Base-by-base conservation (phyloP, 2,888 invertebrate species). In the Mythimna lalbum region DNA sequence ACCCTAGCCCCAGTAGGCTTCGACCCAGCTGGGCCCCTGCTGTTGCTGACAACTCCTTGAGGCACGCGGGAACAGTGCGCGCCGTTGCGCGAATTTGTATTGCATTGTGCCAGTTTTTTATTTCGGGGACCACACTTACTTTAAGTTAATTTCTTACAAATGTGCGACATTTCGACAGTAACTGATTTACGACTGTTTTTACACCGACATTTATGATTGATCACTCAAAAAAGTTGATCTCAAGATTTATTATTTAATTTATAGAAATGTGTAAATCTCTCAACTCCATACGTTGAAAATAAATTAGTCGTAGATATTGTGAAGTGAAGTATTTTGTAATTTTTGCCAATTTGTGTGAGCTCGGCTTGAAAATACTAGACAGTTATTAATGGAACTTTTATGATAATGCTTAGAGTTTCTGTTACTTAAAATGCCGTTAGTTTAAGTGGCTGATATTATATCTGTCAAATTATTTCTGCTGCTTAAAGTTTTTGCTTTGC, bases 251-350 rank as follows among this genome's bases (percentile, higher is more conserved):
- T 43, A 69, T 64, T 56, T 61, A 67, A 80, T 80, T 76, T 70
- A 79, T 82, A 60, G 70, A 57, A 65, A 61, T 55, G n/a, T 59
- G 59, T 72, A 78, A 82, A 82, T 72, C 63, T 62, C 63, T 80
- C 50, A 39, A 52, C 52, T 53, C 3, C 0, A 59, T 36, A 63
- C 47, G 77, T 76, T 66, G 53, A 72, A 78, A 65, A 12, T 68
- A 43, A 77, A 72, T 79, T 70, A 56, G 55, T 63, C 5, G 10
- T 50, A 64, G 53, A 12, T 43, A 63, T 63, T 65, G 67, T 59
- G 71, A 56, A 70, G 62, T 60, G 43, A 65, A 55, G 64, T 68
- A 43, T 63, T 76, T 81, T 60, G 56, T 77, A 17, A 56, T 63
- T 77, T 71, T 59, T 63, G 31, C 27, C 47, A 4, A 57, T 75